These are phyloP conservation scores for Galeopsomyia nigrocyanea DNA, from an alignment of 2,888 invertebrate genomes.

Conservation along the genomic window DNA sequence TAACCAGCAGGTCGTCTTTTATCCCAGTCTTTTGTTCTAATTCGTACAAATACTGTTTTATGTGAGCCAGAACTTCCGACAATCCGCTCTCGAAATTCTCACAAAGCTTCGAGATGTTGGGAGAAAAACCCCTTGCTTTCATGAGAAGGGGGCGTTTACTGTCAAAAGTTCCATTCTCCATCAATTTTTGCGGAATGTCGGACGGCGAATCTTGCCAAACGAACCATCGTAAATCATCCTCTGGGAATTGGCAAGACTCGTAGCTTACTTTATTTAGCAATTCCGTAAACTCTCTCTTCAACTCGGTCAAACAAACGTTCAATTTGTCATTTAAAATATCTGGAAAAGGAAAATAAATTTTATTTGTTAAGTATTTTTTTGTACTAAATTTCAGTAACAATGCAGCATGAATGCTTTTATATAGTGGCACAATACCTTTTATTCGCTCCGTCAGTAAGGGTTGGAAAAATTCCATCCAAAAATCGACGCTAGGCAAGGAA, in stretches of 20 bases:
- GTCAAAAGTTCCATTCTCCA: constrained; percentile 56
- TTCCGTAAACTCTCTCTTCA: constrained; percentile 58
- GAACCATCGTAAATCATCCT: constrained; percentile 78
- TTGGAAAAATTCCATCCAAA: constrained; percentile 82
- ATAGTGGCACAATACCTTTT: too few relatives aligned
- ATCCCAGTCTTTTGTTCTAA: constrained; percentile 65
- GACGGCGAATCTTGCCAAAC: constrained; percentile 79
- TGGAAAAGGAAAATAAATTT: constrained; percentile 34
- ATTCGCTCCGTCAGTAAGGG: constrained; percentile 80
- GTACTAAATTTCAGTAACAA: background rate
- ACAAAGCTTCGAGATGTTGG: constrained; percentile 80
- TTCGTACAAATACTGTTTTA: constrained; percentile 77
- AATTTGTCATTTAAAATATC: constrained; percentile 60
- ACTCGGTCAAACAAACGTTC: constrained; percentile 54
- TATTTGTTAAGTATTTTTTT: constrained; percentile 2
- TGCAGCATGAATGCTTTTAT: background rate
- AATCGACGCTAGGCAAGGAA: constrained; percentile 74
- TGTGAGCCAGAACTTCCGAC: constrained; percentile 77
- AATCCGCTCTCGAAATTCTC: constrained; percentile 75
- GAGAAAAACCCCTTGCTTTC: constrained; percentile 86
- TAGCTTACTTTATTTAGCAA: constrained; percentile 58
- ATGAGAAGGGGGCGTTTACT: constrained; percentile 73
- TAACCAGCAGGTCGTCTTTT: constrained; percentile 57
- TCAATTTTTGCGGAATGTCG: constrained; percentile 71
- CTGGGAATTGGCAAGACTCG: constrained; percentile 69